Evolutionary conservation across 53 echinoderm and acorn worm species (phyloP), one percentile per base, ranked within the genome.

Genomic region (Mesocentrotus franciscanus): DNA sequence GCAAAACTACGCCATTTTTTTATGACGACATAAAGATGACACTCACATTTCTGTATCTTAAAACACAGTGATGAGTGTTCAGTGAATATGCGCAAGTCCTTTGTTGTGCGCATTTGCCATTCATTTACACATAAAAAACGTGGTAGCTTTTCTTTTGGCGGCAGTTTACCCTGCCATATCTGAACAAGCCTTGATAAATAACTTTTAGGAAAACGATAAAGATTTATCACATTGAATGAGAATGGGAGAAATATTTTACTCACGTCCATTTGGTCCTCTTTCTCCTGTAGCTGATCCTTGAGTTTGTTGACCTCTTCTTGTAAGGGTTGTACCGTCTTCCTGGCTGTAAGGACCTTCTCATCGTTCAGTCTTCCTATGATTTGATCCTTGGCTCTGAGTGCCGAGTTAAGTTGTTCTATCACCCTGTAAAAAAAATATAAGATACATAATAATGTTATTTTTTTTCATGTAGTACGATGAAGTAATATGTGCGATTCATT

Each of bases 351-450:
- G 27, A 95, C 84, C 85, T 97, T 97, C 95, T 97, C 97, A 42
- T 96, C 95, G 55, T 96, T 94, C 24, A 97, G 95, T 32, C 83
- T 92, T 12, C 92, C 90, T 15, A 96, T 96, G 59, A 92, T 92
- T n/a, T 96, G 96, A 83, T 97, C 97, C 87, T 97, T 97, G 94
- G 91, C 95, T 78, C 95, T 72, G 60, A 97, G 59, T 17, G 96
- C 97, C 32, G 70, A 59, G 35, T 96, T 96, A 68, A 97, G 94
- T 27, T 97, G 96, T 30, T 97, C 95, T 56, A 97, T 95, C 35
- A 96, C 62, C 71, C 90, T 96, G 62, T 61, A 92, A 90, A 85
- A 61, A n/a, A 71, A 20, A 85, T 13, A 91, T 60, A 13, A 49
- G 49, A 49, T 49, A 49, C 49, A 85, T 85, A 20, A 60, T 60